These are phyloP conservation scores for Danaus melanippus DNA, from an alignment of 1,140 invertebrate genomes.

Conservation along the genomic window DNA sequence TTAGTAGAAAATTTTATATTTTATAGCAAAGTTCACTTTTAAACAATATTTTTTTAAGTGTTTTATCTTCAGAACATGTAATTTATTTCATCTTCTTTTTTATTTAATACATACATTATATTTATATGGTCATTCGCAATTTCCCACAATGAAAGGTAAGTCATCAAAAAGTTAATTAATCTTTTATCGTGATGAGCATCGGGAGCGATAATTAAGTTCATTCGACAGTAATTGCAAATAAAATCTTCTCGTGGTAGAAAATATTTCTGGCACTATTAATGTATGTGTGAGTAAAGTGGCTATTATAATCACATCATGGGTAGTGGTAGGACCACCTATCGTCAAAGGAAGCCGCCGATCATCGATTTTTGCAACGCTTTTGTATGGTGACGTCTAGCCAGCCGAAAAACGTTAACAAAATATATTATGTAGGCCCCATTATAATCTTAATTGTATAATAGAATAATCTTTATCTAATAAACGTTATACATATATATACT, in stretches of 20 bases:
- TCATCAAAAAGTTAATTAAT: constrained; percentile 52
- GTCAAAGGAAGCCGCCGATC: constrained; percentile 61
- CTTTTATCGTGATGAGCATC: constrained; percentile 38
- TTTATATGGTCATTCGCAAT: constrained; percentile 21
- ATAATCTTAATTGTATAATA: neutral
- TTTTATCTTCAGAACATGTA: too few relatives aligned
- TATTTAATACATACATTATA: too few relatives aligned
- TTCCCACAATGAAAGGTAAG: constrained; percentile 39
- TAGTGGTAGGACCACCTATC: constrained; percentile 58
- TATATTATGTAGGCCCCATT: neutral
- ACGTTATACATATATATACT: too few relatives aligned
- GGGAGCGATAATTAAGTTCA: constrained; percentile 38
- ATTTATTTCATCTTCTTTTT: too few relatives aligned
- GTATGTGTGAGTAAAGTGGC: constrained; percentile 52
- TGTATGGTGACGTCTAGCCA: constrained; percentile 47
- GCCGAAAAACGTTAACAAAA: constrained; percentile 15
- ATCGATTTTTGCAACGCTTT: constrained; percentile 60
- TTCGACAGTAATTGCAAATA: constrained; percentile 47
- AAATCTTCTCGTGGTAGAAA: constrained; percentile 36
- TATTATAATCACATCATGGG: constrained; percentile 68
- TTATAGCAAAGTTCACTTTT: too few relatives aligned
- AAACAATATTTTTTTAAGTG: too few relatives aligned
- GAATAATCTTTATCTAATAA: too few relatives aligned
- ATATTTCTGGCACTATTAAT: constrained; percentile 41
- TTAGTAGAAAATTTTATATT: too few relatives aligned